Evolutionary conservation across 2,888 invertebrate species (phyloP), one percentile per base, ranked within the genome.

Genomic region (Eurytoma californica): DNA sequence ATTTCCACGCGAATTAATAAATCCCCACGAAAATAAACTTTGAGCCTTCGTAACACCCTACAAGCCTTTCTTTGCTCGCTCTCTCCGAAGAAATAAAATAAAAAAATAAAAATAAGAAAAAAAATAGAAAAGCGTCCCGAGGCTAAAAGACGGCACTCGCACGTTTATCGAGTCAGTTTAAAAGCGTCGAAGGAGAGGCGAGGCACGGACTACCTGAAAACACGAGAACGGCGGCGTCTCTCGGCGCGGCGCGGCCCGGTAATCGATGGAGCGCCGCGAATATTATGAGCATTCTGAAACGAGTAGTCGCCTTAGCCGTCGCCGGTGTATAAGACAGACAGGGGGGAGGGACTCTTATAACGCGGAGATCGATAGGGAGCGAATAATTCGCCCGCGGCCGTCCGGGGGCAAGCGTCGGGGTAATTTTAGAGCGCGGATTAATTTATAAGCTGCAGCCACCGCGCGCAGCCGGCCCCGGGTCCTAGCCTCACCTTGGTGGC

Each of bases 381-480:
- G 39, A 39, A 39, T 39, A 39, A 39, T 39, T 39, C 28, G 51
- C 58, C 13, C 58, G 58, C 57, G 18, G 67, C 51, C 18, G 49
- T 79, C 68, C 60, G 49, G 9, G 30, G 18, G 18, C 18, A n/a
- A 30, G 47, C 14, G 53, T 53, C 16, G 53, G 63, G 63, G 55
- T 73, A 80, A 80, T 73, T 77, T 80, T 80, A 76, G 72, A 80
- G 76, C 63, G 24, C 55, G 57, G 72, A 80, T 80, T 76, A 80
- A 80, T 80, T 76, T 70, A 80, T 80, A 65, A 80, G 68, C 79
- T 24, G 61, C 76, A 67, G 72, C 61, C 30, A 28, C 18, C 28
- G 30, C 51, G 66, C 51, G 53, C 28, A 51, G 47, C 9, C 24
- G 47, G 39, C 49, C 12, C 7, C n/a, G 14, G 51, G 49, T 20